Percentiles rank a stretch among this genome's conserved stretches.
Conservation (phyloP, 2,888 invertebrate species). For the Agapostemon virescens region DNA sequence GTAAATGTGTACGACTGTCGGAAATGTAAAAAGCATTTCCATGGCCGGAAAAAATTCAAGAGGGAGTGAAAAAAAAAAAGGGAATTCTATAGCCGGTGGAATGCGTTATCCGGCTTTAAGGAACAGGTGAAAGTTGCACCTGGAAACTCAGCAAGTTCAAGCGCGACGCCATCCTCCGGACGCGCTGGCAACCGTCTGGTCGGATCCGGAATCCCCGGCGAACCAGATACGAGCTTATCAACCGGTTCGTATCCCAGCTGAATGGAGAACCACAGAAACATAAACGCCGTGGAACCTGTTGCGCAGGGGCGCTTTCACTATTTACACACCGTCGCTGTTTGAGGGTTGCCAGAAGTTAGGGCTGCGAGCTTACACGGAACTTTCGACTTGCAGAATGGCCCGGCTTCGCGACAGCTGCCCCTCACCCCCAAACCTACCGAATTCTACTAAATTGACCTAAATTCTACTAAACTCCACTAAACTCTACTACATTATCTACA, state of each 20-base stretch:
- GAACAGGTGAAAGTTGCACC: conserved; percentile 39
- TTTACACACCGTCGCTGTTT: conserved; percentile 34
- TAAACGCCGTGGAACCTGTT: conserved; percentile 58
- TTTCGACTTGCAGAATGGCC: conserved; percentile 1
- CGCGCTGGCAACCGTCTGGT: conserved; percentile 49
- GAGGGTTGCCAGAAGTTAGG: conserved; percentile 21
- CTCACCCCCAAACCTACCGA: background rate
- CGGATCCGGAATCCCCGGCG: conserved; percentile 37
- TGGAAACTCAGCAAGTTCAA: conserved; percentile 44
- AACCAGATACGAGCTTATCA: conserved; percentile 44
- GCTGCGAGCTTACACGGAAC: conserved; percentile 1
- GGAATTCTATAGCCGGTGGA: background rate
- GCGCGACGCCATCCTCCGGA: conserved; percentile 63
- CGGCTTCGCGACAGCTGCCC: background rate
- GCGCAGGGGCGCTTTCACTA: conserved; percentile 38
- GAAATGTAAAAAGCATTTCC: background rate
- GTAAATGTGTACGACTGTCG: background rate
- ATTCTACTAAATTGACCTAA: background rate
- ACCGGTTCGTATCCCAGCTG: conserved; percentile 64
- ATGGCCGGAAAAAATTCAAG: background rate
- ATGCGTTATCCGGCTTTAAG: background rate
- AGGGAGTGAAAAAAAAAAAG: background rate
- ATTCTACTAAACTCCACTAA: too few relatives aligned
- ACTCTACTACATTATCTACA: too few relatives aligned
- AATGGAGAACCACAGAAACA: conserved; percentile 41